phyloP scores from a whole-genome alignment of 1,140 invertebrate genomes.

The Myzus persicae region DNA sequence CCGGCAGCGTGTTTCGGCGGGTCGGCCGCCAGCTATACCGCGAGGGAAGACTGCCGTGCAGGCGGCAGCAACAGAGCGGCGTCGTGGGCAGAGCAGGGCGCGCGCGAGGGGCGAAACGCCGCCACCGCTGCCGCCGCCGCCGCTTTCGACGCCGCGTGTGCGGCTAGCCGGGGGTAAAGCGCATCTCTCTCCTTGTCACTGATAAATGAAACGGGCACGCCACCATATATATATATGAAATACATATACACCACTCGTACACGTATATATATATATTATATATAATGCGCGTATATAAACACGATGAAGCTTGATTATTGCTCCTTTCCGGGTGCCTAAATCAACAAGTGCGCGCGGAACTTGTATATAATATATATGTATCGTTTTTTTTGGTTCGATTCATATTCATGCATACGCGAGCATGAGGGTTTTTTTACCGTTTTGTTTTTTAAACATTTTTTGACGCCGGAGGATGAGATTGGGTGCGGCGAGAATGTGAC shows the following conservation, averaged over 20 bases:
- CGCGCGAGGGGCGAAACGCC: slow-evolving; percentile 6
- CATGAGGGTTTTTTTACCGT: background rate
- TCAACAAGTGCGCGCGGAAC: slow-evolving; percentile 44
- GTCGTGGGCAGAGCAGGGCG: background rate
- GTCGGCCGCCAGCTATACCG: background rate
- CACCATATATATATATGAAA: background rate
- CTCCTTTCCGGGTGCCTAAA: slow-evolving; percentile 51
- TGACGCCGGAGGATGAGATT: background rate
- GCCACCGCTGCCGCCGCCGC: background rate
- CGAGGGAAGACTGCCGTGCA: slow-evolving; percentile 35
- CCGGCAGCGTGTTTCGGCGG: slow-evolving; percentile 49
- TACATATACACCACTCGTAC: slow-evolving; percentile 2
- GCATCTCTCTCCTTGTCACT: slow-evolving; percentile 57
- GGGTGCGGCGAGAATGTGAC: background rate
- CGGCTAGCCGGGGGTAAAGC: slow-evolving; percentile 39
- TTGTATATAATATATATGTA: background rate
- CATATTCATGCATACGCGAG: too few relatives aligned
- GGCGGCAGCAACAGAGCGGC: slow-evolving; percentile 26
- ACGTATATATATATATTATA: slow-evolving; percentile 12
- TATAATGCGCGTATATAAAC: background rate
- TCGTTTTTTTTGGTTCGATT: background rate
- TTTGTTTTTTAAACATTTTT: background rate
- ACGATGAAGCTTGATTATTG: slow-evolving; percentile 53
- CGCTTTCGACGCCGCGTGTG: slow-evolving; percentile 4
- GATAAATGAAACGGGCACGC: slow-evolving; percentile 58